Evolutionary conservation across 2,888 invertebrate genomes (phyloP).

Genomic region (Pseudoips prasinana): DNA sequence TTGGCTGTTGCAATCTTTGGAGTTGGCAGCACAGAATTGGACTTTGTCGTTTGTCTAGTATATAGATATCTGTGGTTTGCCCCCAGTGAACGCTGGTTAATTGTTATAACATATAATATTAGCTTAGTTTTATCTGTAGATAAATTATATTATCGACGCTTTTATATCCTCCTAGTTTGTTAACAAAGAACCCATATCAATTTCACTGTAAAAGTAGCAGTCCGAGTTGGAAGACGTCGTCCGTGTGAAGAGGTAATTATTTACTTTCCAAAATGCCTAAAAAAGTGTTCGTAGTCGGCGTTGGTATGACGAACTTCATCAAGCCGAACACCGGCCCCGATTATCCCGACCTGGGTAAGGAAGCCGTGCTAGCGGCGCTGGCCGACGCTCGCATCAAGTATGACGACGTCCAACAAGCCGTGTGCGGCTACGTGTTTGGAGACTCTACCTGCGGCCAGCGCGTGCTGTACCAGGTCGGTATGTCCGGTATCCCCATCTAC

Average conservation of each 20-base stretch:
- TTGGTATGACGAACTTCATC: constrained; percentile 99
- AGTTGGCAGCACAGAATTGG: constrained; percentile 2
- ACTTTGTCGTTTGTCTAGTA: constrained; percentile 12
- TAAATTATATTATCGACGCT: constrained; percentile 19
- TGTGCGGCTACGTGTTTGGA: constrained; percentile 96
- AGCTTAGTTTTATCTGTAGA: constrained; percentile 17
- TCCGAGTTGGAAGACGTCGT: constrained; percentile 50
- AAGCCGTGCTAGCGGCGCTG: constrained; percentile 94
- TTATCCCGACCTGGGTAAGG: constrained; percentile 97
- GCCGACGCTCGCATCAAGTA: constrained; percentile 91
- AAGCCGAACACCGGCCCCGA: constrained; percentile 95
- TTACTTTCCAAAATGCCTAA: constrained; percentile 64
- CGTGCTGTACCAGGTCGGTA: constrained; percentile 95
- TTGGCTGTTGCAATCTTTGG: no score
- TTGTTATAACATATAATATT: background rate
- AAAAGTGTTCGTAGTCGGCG: constrained; percentile 95
- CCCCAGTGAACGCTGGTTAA: no score
- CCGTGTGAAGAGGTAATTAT: constrained; percentile 69
- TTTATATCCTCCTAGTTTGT: constrained; percentile 9
- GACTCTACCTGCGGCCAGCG: constrained; percentile 98
- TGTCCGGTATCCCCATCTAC: constrained; percentile 98
- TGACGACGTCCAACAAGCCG: constrained; percentile 92
- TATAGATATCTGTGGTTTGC: background rate
- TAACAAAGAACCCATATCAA: constrained; percentile 21
- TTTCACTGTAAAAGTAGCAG: constrained; percentile 34